Conservation (phyloP, 2,113 vertebrate species). For the Dermatemys mawii region DNA sequence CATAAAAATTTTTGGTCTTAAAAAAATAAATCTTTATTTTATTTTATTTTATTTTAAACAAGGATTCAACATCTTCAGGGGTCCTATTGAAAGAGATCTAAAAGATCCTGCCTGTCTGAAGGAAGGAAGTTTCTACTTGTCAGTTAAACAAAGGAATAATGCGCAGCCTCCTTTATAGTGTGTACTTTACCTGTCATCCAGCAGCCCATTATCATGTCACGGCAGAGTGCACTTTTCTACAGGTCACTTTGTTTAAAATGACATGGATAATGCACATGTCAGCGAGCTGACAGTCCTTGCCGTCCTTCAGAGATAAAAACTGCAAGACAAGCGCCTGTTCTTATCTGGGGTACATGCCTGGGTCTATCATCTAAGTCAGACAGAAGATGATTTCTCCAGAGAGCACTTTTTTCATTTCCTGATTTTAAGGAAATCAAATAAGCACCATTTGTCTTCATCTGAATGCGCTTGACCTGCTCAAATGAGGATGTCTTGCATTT, state of each 20-base stretch:
- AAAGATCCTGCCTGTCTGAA: constrained; percentile 72
- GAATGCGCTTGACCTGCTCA: constrained; percentile 97
- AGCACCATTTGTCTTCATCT: constrained; percentile 96
- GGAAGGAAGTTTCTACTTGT: constrained; percentile 77
- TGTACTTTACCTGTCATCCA: constrained; percentile 88
- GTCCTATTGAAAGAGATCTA: constrained; percentile 65
- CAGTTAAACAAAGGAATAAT: constrained; percentile 85
- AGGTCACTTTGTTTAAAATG: constrained; percentile 95
- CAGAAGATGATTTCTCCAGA: constrained; percentile 95
- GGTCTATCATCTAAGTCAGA: constrained; percentile 88
- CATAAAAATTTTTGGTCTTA: background rate
- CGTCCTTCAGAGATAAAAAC: constrained; percentile 87
- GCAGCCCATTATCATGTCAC: constrained; percentile 90
- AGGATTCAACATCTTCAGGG: constrained; percentile 52
- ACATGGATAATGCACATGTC: constrained; percentile 88
- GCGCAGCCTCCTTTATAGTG: constrained; percentile 77
- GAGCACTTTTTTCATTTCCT: constrained; percentile 96
- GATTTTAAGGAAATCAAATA: constrained; percentile 98
- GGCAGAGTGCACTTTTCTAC: constrained; percentile 83
- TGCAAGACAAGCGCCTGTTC: constrained; percentile 83
- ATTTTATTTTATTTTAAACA: constrained; percentile 29
- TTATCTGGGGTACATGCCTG: constrained; percentile 90
- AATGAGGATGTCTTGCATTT: constrained; percentile 85
- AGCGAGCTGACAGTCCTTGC: constrained; percentile 86
- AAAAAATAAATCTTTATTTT: constrained; percentile 18